Percentiles rank a stretch among this genome's conserved stretches.
These are phyloP conservation scores for Triplophysa yarkandensis DNA, from an alignment of 2,797 vertebrate genomes.

Conservation along the genomic window DNA sequence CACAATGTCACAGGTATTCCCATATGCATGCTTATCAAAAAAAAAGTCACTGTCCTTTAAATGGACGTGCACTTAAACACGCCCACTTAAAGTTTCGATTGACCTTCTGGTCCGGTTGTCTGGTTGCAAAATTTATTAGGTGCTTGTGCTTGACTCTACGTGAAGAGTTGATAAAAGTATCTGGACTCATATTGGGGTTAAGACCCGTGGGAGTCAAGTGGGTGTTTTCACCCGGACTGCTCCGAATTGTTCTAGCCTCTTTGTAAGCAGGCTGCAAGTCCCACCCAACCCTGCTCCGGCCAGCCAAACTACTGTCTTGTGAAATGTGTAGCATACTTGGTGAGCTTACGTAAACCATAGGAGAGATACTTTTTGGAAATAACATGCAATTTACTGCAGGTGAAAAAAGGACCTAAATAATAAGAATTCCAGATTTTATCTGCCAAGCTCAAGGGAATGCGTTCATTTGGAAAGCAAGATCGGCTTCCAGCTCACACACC, in stretches of 20 bases:
- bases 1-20: neutral
- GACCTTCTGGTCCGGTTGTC: conserved; percentile 43
- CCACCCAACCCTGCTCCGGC: conserved; percentile 44
- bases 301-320: conserved; percentile 55
- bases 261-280: conserved; percentile 31
- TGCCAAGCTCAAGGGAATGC: conserved; percentile 48
- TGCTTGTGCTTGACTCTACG: conserved; percentile 37
- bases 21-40: conserved; percentile 12
- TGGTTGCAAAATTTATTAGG: conserved; percentile 41
- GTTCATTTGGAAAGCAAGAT: conserved; percentile 41
- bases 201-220: conserved; percentile 43
- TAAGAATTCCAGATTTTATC: conserved; percentile 57
- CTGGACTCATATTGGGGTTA: conserved; percentile 39
- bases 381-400: conserved; percentile 52
- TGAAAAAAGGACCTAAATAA: conserved; percentile 43
- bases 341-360: conserved; percentile 58
- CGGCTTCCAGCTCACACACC: conserved; percentile 44
- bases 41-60: conserved; percentile 27
- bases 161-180: conserved; percentile 45
- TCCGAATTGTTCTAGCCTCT: conserved; percentile 50
- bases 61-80: conserved; percentile 27
- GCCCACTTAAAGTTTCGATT: conserved; percentile 28
- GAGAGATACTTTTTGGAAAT: conserved; percentile 59
- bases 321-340: conserved; percentile 57
- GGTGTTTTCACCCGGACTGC: conserved; percentile 51